Conservation (phyloP, 2,113 vertebrate species). For the Pongo abelii region DNA sequence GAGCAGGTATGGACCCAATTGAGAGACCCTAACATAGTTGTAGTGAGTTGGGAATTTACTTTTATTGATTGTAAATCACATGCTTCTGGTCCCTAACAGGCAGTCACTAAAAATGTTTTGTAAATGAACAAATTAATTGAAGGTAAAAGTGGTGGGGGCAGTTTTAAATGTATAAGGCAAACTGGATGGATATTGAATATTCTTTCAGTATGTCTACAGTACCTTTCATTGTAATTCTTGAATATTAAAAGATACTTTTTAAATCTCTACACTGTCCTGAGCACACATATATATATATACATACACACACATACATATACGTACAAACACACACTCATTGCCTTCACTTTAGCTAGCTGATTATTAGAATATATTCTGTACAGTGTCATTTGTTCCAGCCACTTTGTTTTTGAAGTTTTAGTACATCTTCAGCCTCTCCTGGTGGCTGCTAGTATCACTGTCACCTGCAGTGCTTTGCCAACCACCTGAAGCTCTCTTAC, state of each 20-base stretch:
- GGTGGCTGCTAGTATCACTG: not conserved
- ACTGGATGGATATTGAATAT: not conserved
- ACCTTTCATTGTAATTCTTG: slow-evolving; percentile 19
- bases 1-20: not conserved
- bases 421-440: not conserved
- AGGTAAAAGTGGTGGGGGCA: not conserved
- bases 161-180: not conserved
- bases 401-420: not conserved
- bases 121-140: not conserved
- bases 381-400: not conserved
- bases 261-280: not conserved
- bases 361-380: not conserved
- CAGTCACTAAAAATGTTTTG: not conserved
- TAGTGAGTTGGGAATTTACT: not conserved
- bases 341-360: not conserved
- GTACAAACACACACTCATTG: not conserved
- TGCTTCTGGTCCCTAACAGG: not conserved
- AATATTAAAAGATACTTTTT: not conserved
- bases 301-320: too few relatives aligned
- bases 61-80: not conserved
- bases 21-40: not conserved
- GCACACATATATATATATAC: too few relatives aligned
- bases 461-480: fast-evolving
- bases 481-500: too few relatives aligned
- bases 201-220: not conserved